These are phyloP conservation scores for Sphenodon punctatus DNA, from an alignment of 2,797 vertebrate genomes.

Conservation along the genomic window DNA sequence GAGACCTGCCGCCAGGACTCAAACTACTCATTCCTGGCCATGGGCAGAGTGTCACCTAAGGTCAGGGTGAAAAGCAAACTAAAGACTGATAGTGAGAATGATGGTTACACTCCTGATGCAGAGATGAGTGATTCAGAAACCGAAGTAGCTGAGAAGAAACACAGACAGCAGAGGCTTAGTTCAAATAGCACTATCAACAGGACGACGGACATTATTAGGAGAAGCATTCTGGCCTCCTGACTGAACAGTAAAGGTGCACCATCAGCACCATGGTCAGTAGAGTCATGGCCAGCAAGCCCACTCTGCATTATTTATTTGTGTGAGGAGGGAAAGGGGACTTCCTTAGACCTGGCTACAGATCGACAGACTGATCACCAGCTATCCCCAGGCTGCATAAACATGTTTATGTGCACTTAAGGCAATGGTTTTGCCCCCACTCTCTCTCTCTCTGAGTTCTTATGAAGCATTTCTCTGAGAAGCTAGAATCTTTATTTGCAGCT, in stretches of 20 bases:
- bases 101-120: slow-evolving; percentile 78
- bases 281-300: slow-evolving; percentile 41
- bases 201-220: slow-evolving; percentile 89
- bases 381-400: slow-evolving; percentile 63
- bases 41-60: slow-evolving; percentile 68
- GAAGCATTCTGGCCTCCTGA: slow-evolving; percentile 95
- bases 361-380: slow-evolving; percentile 23
- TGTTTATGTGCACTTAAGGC: slow-evolving; percentile 74
- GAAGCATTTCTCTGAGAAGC: slow-evolving; percentile 41
- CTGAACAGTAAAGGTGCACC: not conserved
- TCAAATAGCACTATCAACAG: slow-evolving; percentile 80
- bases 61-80: slow-evolving; percentile 79
- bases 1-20: slow-evolving; percentile 70
- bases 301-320: slow-evolving; percentile 7
- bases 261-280: not conserved
- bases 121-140: slow-evolving; percentile 82
- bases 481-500: slow-evolving; percentile 55
- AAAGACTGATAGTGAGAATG: slow-evolving; percentile 80
- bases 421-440: not conserved
- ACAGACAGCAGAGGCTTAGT: slow-evolving; percentile 82
- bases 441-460: not conserved
- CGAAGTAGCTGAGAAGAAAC: slow-evolving; percentile 83
- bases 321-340: slow-evolving; percentile 22
- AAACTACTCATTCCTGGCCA: slow-evolving; percentile 63
- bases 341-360: slow-evolving; percentile 11